These are phyloP conservation scores for Pogonocichla stellata DNA, from an alignment of 2,113 vertebrate genomes.

Conservation along the genomic window DNA sequence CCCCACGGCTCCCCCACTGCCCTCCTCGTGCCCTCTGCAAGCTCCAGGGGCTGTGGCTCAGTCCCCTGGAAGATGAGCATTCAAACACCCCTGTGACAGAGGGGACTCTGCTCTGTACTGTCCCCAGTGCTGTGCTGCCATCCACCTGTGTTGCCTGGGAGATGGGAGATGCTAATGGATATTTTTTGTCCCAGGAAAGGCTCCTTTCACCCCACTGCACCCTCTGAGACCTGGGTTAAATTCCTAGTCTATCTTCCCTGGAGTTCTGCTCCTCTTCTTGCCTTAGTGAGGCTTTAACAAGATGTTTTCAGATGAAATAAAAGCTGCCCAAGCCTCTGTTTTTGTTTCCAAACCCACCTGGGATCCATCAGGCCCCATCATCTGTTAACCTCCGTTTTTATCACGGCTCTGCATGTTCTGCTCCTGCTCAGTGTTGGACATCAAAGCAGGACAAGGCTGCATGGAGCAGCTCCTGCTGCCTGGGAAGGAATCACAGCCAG, in stretches of 20 bases:
- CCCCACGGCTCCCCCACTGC: not conserved
- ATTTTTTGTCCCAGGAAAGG: not conserved
- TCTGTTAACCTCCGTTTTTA: not conserved
- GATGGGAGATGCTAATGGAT: not conserved
- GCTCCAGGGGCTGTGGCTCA: not conserved
- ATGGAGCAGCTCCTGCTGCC: not conserved
- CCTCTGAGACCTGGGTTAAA: not conserved
- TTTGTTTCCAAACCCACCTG: not conserved
- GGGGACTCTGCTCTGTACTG: not conserved
- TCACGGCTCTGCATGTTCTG: not conserved
- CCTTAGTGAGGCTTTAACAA: not conserved
- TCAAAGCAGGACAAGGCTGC: slow-evolving; percentile 4
- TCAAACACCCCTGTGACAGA: not conserved
- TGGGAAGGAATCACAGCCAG: not conserved
- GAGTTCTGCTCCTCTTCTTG: not conserved
- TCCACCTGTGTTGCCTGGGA: not conserved
- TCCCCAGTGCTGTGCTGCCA: not conserved
- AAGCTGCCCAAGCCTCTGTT: not conserved
- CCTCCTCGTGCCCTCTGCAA: fast-evolving
- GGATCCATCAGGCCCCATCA: not conserved
- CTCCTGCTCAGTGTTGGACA: not conserved
- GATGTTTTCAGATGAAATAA: not conserved
- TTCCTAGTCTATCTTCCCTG: not conserved
- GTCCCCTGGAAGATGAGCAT: not conserved
- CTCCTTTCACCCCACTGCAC: not conserved